Evolutionary conservation across 2,797 vertebrate genomes (phyloP), one percentile per base, ranked within the genome.

Genomic region (Sylvia borin): DNA sequence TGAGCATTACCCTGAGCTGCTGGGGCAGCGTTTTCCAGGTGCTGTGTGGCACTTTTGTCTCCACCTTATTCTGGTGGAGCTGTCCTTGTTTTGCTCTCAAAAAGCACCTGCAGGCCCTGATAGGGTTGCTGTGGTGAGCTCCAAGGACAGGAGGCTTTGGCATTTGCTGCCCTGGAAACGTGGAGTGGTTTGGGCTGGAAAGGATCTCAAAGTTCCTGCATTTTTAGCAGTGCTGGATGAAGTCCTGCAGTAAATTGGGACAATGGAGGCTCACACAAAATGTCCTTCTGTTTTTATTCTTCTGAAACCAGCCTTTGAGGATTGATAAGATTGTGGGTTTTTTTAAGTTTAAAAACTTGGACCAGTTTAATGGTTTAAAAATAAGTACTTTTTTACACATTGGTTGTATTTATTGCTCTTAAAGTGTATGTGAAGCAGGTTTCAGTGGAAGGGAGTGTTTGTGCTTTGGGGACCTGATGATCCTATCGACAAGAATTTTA

Each of bases 51-150:
- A 32, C 53, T 58, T 60, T 42, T 9, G 13, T 3, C 19, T 55
- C 50, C 6, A 0, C 15, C 1, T 10, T 36, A 36, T 36, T 36
- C 36, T n/a, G 2, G 1, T 6, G 45, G 25, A 62, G 43, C 38
- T 62, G 48, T 62, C 77, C 4, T 22, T 66, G 17, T 12, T 6
- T 20, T 67, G 21, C 13, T 38, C 64, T 79, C 62, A 9, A 55
- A 40, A n/a, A n/a, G 32, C 26, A 27, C 48, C 45, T 42, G 62
- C 21, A 54, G 29, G 27, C 25, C 32, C 38, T 82, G 70, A 18
- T 10, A 7, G 53, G 32, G 5, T 5, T 61, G 24, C 48, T 55
- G 10, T 2, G 27, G 14, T 25, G 65, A 83, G 34, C 53, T 86
- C 71, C 17, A 3, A 53, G 71, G 20, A 29, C 32, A 34, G 57